A percentile compares a stretch with the other conserved stretches of the same genome.
Conservation (phyloP, 2,888 invertebrate genomes). For the Caenorhabditis angaria region DNA sequence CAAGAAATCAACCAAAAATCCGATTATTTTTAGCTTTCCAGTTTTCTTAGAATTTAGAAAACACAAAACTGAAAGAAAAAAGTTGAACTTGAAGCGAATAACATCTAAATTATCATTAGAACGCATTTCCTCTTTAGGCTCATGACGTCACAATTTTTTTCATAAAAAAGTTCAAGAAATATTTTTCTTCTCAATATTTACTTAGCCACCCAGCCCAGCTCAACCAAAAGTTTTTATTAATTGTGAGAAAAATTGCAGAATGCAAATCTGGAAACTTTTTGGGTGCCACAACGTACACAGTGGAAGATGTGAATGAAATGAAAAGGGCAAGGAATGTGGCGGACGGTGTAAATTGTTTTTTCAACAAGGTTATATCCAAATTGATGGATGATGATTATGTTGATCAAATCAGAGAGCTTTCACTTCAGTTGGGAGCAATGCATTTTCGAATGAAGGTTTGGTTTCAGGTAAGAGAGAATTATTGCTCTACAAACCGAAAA, state of each 20-base stretch:
- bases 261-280: conserved; percentile 36
- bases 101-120: too few species aligned
- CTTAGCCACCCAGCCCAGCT: too few species aligned
- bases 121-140: too few species aligned
- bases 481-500: neutral
- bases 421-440: conserved; percentile 49
- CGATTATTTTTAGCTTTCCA: too few species aligned
- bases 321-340: conserved; percentile 42
- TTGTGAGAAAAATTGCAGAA: conserved; percentile 20
- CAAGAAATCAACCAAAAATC: too few species aligned
- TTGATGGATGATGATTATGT: conserved; percentile 29
- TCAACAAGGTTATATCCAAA: conserved; percentile 43
- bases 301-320: conserved; percentile 42
- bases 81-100: too few species aligned
- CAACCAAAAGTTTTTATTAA: too few species aligned
- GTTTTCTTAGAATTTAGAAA: too few species aligned
- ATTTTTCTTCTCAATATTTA: too few species aligned
- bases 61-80: too few species aligned
- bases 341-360: conserved; percentile 45
- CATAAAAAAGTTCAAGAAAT: too few species aligned
- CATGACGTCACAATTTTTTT: too few species aligned
- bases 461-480: conserved; percentile 23
- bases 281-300: conserved; percentile 35
- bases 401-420: conserved; percentile 39
- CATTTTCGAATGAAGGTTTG: conserved; percentile 49